Evolutionary conservation across 1,140 invertebrate genomes (phyloP), one percentile per base, ranked within the genome.

Genomic region (Drosophila lacertosa): DNA sequence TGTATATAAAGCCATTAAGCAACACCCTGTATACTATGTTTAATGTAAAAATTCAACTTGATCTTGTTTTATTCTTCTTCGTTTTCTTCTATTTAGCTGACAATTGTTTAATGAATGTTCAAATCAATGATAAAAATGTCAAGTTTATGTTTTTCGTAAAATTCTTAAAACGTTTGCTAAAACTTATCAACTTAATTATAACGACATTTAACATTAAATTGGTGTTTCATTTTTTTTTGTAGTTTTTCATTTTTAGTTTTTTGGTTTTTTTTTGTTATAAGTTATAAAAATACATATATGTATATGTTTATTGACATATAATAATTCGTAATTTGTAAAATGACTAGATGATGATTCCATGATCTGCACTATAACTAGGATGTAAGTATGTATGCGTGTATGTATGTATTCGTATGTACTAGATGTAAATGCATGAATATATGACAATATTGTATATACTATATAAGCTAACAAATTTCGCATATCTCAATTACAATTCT

Each of bases 171-270:
- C 74, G 71, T 79, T 79, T 44, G 74, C 75, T 83, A 86, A 84
- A 81, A 81, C 82, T 76, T 83, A 86, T 66, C 75, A 81, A 84
- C 81, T 86, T 84, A 84, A 86, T 88, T 88, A 37, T 81, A 86
- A 86, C 81, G 81, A 84, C 81, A 86, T 84, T 86, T 81, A 86
- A 86, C 81, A 86, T 86, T 86, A 74, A 69, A 86, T 84, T 84
- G 81, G 80, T 86, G 81, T 86, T 83, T 62, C 33, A 40, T 39
- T 32, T 22, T 32, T 57, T 32, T 20, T n/a, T n/a, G n/a, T n/a
- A n/a, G n/a, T n/a, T n/a, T n/a, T n/a, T n/a, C n/a, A n/a, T 29
- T 64, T 54, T n/a, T 18, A 24, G 32, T 35, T 42, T 51, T 29
- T 40, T 53, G 64, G 39, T 58, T 74, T 45, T 62, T 55, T 50